Evolutionary conservation across 2,113 vertebrate genomes (phyloP).

Genomic region (Dasyprocta punctata): DNA sequence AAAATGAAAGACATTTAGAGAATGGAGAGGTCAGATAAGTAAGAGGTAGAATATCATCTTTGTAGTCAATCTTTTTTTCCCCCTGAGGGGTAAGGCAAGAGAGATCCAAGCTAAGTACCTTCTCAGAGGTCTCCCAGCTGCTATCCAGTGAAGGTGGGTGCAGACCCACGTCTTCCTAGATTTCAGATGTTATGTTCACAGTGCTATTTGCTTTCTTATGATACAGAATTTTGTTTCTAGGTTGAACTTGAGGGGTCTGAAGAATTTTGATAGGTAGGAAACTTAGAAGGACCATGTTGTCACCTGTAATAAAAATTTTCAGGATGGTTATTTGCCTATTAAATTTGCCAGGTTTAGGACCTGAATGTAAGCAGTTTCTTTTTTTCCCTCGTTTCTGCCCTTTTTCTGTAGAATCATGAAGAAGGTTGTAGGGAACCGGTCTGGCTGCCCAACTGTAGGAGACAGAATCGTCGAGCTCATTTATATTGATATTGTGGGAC

Average conservation of each 20-base stretch:
- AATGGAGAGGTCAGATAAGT: neutral
- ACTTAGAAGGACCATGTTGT: neutral
- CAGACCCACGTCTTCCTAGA: neutral
- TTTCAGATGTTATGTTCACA: neutral
- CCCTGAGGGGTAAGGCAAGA: neutral
- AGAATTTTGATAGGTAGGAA: neutral
- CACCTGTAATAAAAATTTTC: neutral
- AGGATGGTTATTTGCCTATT: neutral
- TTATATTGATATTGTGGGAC: constrained; percentile 99
- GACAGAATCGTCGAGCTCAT: constrained; percentile 99
- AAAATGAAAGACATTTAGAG: neutral
- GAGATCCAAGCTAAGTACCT: neutral
- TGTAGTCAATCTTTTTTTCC: neutral
- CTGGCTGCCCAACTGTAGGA: constrained; percentile 97
- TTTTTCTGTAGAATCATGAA: constrained; percentile 95
- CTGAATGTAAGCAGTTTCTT: constrained; percentile 3
- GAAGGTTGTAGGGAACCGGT: constrained; percentile 98
- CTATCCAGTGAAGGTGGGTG: neutral
- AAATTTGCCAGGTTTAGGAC: neutral
- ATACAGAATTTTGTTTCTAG: neutral
- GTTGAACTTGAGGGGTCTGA: neutral
- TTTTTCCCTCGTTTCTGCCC: neutral
- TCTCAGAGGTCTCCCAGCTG: neutral
- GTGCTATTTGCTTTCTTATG: neutral
- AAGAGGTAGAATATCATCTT: neutral